Evolutionary conservation across 2,888 invertebrate genomes (phyloP), one percentile per base, ranked within the genome.

Genomic region (Ptycholaimellus sp.): DNA sequence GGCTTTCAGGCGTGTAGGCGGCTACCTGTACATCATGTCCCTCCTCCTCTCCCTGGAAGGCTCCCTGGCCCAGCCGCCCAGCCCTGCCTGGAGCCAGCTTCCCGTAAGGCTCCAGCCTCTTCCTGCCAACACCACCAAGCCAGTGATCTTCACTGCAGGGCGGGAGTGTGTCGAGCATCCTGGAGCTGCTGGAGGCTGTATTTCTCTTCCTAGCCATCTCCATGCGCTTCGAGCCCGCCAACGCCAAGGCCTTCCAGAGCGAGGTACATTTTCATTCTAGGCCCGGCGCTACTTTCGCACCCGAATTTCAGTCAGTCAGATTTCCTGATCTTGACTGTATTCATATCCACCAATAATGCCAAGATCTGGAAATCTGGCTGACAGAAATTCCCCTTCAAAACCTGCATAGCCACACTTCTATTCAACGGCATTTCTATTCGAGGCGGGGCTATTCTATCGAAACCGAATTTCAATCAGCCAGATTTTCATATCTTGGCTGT

Each of bases 201-300:
- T 51, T 54, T 44, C 50, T 49, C 14, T 48, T 49, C 9, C 33
- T 96, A 46, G 80, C 82, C 42, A 81, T 87, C 1, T 87, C 90
- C 2, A 93, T 96, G 93, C 69, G 96, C 48, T 96, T 87, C 58
- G 96, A 96, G 60, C 96, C 96, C 2, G 90, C 90, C 1, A 96
- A 96, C 61, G 93, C 93, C 0, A 85, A 85, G 59, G 83, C 85
- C 65, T 96, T 96, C 65, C 76, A 83, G 56, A 76, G 81, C 45
- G 93, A 96, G 70, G 77, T 76, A 22, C 7, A 39, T 17, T 38
- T 39, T n/a, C 18, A 13, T n/a, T n/a, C n/a, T 20, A 18, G 30
- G 18, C 21, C 9, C 21, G 29, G 18, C 16, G 23, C 3, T 27
- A 23, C 6, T 39, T 30, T 39, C 9, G 23, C 19, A 5, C 7